A percentile compares a stretch with the other conserved stretches of the same genome.
Evolutionary conservation across 2,888 invertebrate genomes (phyloP).

Genomic region (Nephrotoma appendiculata): DNA sequence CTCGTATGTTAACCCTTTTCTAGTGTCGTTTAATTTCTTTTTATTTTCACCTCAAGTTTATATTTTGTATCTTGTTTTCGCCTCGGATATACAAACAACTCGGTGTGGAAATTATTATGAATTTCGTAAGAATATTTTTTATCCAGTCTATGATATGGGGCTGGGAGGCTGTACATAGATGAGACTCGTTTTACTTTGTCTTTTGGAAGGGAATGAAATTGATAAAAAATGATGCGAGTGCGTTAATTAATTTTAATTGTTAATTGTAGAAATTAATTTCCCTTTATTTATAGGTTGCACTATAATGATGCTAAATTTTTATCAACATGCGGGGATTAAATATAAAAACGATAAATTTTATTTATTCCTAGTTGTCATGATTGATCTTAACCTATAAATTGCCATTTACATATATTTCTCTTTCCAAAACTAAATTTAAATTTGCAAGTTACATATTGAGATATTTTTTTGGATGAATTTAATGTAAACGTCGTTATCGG

Average conservation of each 20-base stretch:
- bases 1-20: neutral
- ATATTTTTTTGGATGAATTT: too few species aligned
- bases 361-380: too few species aligned
- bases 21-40: neutral
- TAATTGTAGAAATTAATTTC: neutral
- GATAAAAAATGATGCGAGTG: neutral
- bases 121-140: neutral
- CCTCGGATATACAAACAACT: neutral
- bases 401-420: too few species aligned
- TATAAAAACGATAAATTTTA: too few species aligned
- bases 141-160: neutral
- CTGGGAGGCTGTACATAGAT: neutral
- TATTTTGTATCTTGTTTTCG: neutral
- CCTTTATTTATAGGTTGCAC: neutral
- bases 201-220: neutral
- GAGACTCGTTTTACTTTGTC: neutral
- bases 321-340: too few species aligned
- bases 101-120: neutral
- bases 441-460: too few species aligned
- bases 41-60: neutral
- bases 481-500: too few species aligned
- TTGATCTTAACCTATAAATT: too few species aligned
- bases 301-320: neutral
- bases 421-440: too few species aligned
- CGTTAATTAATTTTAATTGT: neutral